Conservation (phyloP, 2,797 vertebrate species). For the Xiphophorus birchmanni region DNA sequence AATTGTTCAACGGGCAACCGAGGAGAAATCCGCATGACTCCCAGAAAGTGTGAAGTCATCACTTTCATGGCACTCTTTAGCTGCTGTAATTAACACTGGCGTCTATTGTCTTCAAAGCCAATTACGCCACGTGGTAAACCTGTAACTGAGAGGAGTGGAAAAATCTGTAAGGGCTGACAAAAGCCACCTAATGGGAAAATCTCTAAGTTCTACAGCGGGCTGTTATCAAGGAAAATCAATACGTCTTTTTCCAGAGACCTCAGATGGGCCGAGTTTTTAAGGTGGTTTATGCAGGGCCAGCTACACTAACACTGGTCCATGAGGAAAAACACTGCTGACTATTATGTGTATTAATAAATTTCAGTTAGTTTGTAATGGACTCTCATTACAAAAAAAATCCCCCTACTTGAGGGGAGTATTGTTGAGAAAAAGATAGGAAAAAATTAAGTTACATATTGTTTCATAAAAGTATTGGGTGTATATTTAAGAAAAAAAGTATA, state of each 20-base stretch:
- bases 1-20: constrained; percentile 47
- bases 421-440: neutral
- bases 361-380: neutral
- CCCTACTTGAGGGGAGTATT: neutral
- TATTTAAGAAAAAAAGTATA: neutral
- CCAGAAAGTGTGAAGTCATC: constrained; percentile 27
- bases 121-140: constrained; percentile 38
- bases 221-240: constrained; percentile 73
- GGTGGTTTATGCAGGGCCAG: constrained; percentile 32
- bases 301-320: neutral
- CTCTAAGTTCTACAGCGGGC: constrained; percentile 56
- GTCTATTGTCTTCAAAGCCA: constrained; percentile 35
- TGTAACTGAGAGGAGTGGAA: constrained; percentile 21
- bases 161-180: constrained; percentile 53
- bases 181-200: constrained; percentile 65
- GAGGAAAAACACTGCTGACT: neutral
- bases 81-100: constrained; percentile 57
- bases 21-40: constrained; percentile 22
- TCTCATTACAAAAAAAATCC: neutral
- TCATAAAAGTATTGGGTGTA: neutral
- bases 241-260: constrained; percentile 54
- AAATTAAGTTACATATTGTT: neutral
- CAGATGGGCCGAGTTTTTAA: constrained; percentile 39
- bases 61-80: constrained; percentile 29
- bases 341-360: neutral